A percentile compares a stretch with the other conserved stretches of the same genome.
Conservation (phyloP, 2,113 vertebrate species). For the Brachyistius frenatus region DNA sequence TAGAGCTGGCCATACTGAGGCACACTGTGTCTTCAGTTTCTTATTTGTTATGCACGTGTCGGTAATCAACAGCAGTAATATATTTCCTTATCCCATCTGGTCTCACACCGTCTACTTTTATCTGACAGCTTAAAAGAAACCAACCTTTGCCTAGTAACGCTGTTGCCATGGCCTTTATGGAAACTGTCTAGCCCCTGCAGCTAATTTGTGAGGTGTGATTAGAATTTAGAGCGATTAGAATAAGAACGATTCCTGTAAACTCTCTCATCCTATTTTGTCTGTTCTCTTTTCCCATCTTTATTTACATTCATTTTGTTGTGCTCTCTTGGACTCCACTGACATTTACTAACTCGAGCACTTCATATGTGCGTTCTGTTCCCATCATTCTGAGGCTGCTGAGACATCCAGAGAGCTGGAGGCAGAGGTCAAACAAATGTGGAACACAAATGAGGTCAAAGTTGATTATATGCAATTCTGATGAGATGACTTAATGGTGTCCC, state of each 20-base stretch:
- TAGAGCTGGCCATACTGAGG: neutral
- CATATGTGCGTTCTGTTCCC: neutral
- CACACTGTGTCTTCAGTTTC: constrained; percentile 18
- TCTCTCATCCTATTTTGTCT: constrained; percentile 9
- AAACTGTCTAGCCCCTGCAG: constrained; percentile 59
- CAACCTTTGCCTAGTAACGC: constrained; percentile 72
- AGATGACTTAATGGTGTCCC: constrained; percentile 18
- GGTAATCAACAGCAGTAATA: constrained; percentile 33
- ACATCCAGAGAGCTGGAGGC: constrained; percentile 4
- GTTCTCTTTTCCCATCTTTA: constrained; percentile 4
- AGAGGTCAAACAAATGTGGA: constrained; percentile 16
- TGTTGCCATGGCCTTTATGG: constrained; percentile 78
- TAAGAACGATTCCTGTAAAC: constrained; percentile 21
- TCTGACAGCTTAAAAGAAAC: constrained; percentile 45
- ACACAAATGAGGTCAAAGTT: constrained; percentile 31
- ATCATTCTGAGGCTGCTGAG: neutral
- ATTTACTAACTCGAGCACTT: neutral
- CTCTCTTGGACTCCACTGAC: constrained; percentile 22
- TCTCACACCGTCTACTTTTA: constrained; percentile 45
- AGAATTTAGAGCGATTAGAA: constrained; percentile 75
- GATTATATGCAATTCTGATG: constrained; percentile 25
- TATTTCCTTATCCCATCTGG: constrained; percentile 46
- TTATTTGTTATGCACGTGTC: constrained; percentile 31
- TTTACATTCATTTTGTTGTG: neutral
- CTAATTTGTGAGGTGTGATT: constrained; percentile 71